A percentile compares a stretch with the other conserved stretches of the same genome.
phyloP scores from a whole-genome alignment of 2,888 invertebrate genomes.

The Gandaritis pyraliata region DNA sequence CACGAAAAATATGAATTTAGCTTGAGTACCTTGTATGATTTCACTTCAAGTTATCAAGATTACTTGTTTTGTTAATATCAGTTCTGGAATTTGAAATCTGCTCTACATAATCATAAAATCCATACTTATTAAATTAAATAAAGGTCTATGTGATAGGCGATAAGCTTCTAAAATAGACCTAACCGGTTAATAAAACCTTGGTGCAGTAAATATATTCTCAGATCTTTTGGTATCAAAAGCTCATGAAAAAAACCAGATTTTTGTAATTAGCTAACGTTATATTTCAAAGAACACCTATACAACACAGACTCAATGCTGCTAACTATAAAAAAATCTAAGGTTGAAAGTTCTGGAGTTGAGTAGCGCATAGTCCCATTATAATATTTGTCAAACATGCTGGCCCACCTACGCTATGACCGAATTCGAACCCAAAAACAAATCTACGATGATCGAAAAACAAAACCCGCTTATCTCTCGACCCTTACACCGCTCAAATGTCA shows the following conservation, averaged over 20 bases:
- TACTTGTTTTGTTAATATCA: conserved; percentile 53
- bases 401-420: no score
- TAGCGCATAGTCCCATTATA: no score
- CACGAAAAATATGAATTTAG: no score
- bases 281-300: no score
- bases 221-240: no score
- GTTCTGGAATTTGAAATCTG: conserved; percentile 56
- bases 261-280: no score
- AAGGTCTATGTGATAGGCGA: conserved; percentile 12
- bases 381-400: no score
- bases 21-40: not conserved
- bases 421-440: not conserved
- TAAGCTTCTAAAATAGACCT: not conserved
- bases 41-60: conserved; percentile 1
- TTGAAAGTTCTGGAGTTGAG: no score
- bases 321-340: no score
- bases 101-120: conserved; percentile 41
- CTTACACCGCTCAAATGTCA: conserved; percentile 58
- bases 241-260: no score
- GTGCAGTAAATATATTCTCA: not conserved
- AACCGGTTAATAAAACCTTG: not conserved
- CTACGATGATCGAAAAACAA: not conserved
- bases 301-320: no score
- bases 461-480: conserved; percentile 35
- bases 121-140: conserved; percentile 10